Evolutionary conservation across 2,797 vertebrate genomes (phyloP).

Genomic region (Morelia viridis): DNA sequence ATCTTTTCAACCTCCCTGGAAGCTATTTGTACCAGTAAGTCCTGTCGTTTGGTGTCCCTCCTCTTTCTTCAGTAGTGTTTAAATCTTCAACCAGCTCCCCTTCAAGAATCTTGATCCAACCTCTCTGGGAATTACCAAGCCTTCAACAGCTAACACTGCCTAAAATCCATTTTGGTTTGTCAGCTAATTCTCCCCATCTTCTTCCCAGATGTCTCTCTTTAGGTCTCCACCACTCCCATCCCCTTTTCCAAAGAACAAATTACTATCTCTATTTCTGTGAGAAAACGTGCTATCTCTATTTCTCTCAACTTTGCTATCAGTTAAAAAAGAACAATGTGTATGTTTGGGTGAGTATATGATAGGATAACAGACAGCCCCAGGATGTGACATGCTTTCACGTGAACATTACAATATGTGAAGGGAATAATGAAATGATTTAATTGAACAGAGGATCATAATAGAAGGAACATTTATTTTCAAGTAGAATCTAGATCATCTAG

Average conservation of each 20-base stretch:
- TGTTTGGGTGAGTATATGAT: not conserved
- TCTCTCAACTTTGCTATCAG: not conserved
- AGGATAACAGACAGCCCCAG: not conserved
- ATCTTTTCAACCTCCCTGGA: not conserved
- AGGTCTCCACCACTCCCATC: not conserved
- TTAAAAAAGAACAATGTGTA: not conserved
- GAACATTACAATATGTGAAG: not conserved
- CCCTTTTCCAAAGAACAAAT: not conserved
- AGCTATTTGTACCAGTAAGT: not conserved
- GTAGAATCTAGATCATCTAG: not conserved
- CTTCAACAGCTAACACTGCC: not conserved
- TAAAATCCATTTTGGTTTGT: not conserved
- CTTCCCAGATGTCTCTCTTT: not conserved
- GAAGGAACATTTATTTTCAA: not conserved
- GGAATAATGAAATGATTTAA: not conserved
- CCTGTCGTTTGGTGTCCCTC: not conserved
- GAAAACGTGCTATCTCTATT: not conserved
- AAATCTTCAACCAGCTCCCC: not conserved
- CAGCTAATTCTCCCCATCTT: not conserved
- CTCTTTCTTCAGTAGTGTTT: not conserved
- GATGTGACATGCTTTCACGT: not conserved
- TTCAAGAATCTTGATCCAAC: not conserved
- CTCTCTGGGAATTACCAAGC: not conserved
- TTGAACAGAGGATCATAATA: not conserved
- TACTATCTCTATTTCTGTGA: not conserved